Evolutionary conservation across 2,888 invertebrate genomes (phyloP), one percentile per base, ranked within the genome.

Genomic region (Exocentrus adspersus): DNA sequence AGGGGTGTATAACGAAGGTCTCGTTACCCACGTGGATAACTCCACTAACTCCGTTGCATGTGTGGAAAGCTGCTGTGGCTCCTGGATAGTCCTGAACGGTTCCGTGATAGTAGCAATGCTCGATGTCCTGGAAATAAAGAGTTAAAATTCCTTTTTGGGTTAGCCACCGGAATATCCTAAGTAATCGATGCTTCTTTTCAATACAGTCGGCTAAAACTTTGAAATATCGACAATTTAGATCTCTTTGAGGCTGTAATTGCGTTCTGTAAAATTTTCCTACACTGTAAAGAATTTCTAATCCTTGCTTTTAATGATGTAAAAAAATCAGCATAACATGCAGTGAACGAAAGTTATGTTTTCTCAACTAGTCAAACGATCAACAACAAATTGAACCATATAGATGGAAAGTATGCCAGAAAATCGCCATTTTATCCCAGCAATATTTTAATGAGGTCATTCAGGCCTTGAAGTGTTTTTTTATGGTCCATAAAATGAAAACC

Each of bases 41-140:
- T 16, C 97, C 98, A 77, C 96, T 95, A 76, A 98, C 94, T 56
- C 98, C 98, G 84, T 96, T 95, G 86, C 98, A 98, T 57, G 98
- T 98, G 85, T 97, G 95, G 85, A 98, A 94, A 75, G 98, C 97
- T 19, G 97, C 98, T 71, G 93, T 93, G 17, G 97, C 97, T 71
- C 95, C 96, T 5, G 97, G 95, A 85, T 97, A 95, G 85, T 97
- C 97, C 83, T 95, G 96, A 62, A 98, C 97, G 2, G 94, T 94
- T 65, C 98, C 98, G 84, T 98, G 98, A 84, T 98, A 98, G 87
- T 97, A 98, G 84, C 98, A 98, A 85, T 98, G 97, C 84, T 98
- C 97, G 84, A 96, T 94, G 86, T 95, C 95, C 94, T 95, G 87
- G 0, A 82, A 72, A 45, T 43, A 65, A 50, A 17, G 14, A 71